A percentile compares a stretch with the other conserved stretches of the same genome.
phyloP scores from a whole-genome alignment of 2,797 vertebrate genomes.

The Austrolebias charrua region DNA sequence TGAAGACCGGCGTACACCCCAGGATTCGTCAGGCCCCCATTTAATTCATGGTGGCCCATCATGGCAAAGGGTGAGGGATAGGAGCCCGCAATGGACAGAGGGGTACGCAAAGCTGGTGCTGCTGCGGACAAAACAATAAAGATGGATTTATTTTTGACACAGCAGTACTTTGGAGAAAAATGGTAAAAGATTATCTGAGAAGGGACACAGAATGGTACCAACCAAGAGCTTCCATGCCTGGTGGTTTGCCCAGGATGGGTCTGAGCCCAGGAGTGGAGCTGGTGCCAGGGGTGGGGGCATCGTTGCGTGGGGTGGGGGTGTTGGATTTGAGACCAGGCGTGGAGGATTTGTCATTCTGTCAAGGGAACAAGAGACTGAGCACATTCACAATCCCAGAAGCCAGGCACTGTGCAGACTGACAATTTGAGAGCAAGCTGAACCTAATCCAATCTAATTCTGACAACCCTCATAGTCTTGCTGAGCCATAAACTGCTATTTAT shows the following conservation, averaged over 20 bases:
- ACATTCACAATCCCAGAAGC: slow-evolving; percentile 65
- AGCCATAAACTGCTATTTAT: slow-evolving; percentile 82
- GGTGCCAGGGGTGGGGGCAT: slow-evolving; percentile 96
- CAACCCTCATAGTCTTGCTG: slow-evolving; percentile 75
- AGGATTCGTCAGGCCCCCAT: slow-evolving; percentile 92
- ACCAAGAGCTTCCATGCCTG: slow-evolving; percentile 96
- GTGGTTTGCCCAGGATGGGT: slow-evolving; percentile 93
- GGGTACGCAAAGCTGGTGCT: slow-evolving; percentile 92
- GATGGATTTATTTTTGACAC: slow-evolving; percentile 31
- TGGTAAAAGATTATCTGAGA: slow-evolving; percentile 26
- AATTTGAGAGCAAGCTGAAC: slow-evolving; percentile 75
- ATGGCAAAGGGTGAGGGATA: slow-evolving; percentile 96
- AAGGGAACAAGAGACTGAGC: slow-evolving; percentile 59
- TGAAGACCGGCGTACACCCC: slow-evolving; percentile 95
- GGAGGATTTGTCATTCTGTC: slow-evolving; percentile 98
- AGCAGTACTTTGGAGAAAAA: slow-evolving; percentile 13
- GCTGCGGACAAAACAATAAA: slow-evolving; percentile 51
- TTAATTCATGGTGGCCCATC: slow-evolving; percentile 96
- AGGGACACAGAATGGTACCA: slow-evolving; percentile 65
- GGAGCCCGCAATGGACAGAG: slow-evolving; percentile 94
- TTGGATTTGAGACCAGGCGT: slow-evolving; percentile 98
- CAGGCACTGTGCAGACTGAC: slow-evolving; percentile 73
- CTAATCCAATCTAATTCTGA: slow-evolving; percentile 83
- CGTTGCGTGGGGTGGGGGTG: slow-evolving; percentile 94
- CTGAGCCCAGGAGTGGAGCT: slow-evolving; percentile 95